Percentiles rank a stretch among this genome's conserved stretches.
Evolutionary conservation across 2,888 invertebrate genomes (phyloP).

Genomic region (Drosophila melanocephala): DNA sequence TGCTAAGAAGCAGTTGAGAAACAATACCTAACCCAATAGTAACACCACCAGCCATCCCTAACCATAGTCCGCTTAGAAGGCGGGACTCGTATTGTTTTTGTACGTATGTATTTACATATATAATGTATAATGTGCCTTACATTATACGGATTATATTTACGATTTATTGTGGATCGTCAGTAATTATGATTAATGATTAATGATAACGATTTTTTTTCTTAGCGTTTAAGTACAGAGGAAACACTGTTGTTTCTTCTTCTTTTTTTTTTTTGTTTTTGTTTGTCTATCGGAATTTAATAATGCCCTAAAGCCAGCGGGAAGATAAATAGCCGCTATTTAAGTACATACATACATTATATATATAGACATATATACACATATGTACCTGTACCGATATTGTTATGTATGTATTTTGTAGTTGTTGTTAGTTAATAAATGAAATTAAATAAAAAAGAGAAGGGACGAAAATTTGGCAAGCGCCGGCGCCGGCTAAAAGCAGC

Average conservation of each 20-base stretch:
- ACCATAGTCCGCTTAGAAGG: conserved; percentile 1
- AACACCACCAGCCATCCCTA: neutral
- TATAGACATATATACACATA: conserved; percentile 36
- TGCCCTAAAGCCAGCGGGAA: conserved; percentile 59
- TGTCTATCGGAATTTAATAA: conserved; percentile 51
- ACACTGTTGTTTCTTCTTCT: conserved; percentile 26
- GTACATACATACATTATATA: conserved; percentile 17
- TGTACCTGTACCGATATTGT: conserved; percentile 45
- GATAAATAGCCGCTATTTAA: conserved; percentile 56
- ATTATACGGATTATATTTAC: conserved; percentile 41
- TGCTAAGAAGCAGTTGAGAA: neutral
- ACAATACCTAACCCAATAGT: neutral
- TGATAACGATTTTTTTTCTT: conserved; percentile 57
- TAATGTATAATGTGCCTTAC: conserved; percentile 42
- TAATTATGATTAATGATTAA: conserved; percentile 72
- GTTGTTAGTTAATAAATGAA: conserved; percentile 40
- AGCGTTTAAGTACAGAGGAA: conserved; percentile 45
- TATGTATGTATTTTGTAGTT: conserved; percentile 63
- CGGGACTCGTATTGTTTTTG: conserved; percentile 24
- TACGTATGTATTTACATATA: conserved; percentile 37
- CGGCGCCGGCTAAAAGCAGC: conserved; percentile 74
- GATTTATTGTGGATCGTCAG: conserved; percentile 59
- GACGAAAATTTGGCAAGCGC: conserved; percentile 68
- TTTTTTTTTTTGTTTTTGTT: conserved; percentile 26
- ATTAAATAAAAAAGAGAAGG: conserved; percentile 19